These are phyloP conservation scores for Gymnopithys bicolor DNA, from an alignment of 2,797 vertebrate species.

Conservation along the genomic window DNA sequence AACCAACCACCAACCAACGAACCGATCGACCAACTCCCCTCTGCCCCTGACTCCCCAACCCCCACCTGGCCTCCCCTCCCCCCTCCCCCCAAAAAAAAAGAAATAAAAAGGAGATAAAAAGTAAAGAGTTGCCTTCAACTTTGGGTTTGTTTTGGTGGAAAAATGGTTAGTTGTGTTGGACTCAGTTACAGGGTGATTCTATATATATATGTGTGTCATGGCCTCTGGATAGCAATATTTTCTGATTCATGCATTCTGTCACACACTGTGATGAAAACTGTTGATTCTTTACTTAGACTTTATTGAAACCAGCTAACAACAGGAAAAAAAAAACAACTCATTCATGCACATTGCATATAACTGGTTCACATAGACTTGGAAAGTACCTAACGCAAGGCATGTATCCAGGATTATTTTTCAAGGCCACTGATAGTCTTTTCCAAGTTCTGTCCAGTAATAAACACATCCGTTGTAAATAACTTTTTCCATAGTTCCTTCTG, in stretches of 20 bases:
- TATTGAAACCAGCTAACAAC: neutral
- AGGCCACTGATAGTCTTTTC: neutral
- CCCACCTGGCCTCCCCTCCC: no score
- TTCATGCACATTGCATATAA: neutral
- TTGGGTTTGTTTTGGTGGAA: neutral
- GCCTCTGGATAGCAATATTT: neutral
- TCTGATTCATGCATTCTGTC: neutral
- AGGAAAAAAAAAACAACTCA: neutral
- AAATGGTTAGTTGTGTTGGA: neutral
- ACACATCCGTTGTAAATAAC: neutral
- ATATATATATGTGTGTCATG: neutral
- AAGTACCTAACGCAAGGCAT: neutral
- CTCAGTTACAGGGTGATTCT: neutral
- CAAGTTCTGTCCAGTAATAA: neutral
- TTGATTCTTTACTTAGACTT: neutral
- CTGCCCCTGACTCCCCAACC: neutral
- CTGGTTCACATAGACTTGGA: neutral
- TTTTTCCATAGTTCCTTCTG: neutral
- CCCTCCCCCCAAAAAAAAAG: no score
- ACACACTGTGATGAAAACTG: neutral
- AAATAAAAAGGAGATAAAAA: neutral
- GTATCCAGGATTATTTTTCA: neutral
- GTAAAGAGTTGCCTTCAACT: neutral
- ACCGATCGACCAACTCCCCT: neutral
- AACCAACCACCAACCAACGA: no score